A percentile compares a stretch with the other conserved stretches of the same genome.
These are phyloP conservation scores for Nemotelus nigrinus DNA, from an alignment of 2,888 invertebrate species.

Conservation along the genomic window DNA sequence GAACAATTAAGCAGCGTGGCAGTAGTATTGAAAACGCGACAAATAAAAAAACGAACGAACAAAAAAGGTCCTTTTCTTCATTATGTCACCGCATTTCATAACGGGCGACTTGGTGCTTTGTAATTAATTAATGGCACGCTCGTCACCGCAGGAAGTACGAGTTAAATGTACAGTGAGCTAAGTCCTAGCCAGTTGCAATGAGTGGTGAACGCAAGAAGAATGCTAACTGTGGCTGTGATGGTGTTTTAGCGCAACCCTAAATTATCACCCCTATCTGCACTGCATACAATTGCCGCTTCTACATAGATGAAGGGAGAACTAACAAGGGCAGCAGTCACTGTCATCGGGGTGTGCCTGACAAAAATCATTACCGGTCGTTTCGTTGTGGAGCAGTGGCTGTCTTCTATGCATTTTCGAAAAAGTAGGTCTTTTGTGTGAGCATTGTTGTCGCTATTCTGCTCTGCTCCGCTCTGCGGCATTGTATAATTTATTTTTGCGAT, in stretches of 20 bases:
- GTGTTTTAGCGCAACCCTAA: background rate
- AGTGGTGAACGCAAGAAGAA: background rate
- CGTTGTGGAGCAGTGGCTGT: too few relatives aligned
- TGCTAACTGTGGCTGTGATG: background rate
- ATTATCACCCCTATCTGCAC: background rate
- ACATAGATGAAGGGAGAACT: too few relatives aligned
- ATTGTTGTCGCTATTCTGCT: background rate
- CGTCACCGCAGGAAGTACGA: background rate
- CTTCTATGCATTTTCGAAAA: background rate
- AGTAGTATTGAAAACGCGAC: background rate
- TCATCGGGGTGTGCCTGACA: slow-evolving; percentile 3
- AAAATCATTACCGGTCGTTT: slow-evolving; percentile 3
- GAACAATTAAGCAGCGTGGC: slow-evolving; percentile 9
- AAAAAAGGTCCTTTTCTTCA: background rate
- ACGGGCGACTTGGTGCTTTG: background rate
- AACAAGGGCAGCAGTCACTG: background rate
- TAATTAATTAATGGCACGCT: slow-evolving; percentile 44
- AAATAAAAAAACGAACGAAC: background rate
- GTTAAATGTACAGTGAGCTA: too few relatives aligned
- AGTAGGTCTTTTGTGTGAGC: background rate
- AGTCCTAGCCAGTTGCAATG: too few relatives aligned
- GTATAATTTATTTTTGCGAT: too few relatives aligned
- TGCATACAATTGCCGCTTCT: background rate
- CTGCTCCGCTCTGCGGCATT: too few relatives aligned
- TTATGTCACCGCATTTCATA: slow-evolving; percentile 17